Base-by-base conservation (phyloP, 2,113 vertebrate genomes). In the Oryzias melastigma region DNA sequence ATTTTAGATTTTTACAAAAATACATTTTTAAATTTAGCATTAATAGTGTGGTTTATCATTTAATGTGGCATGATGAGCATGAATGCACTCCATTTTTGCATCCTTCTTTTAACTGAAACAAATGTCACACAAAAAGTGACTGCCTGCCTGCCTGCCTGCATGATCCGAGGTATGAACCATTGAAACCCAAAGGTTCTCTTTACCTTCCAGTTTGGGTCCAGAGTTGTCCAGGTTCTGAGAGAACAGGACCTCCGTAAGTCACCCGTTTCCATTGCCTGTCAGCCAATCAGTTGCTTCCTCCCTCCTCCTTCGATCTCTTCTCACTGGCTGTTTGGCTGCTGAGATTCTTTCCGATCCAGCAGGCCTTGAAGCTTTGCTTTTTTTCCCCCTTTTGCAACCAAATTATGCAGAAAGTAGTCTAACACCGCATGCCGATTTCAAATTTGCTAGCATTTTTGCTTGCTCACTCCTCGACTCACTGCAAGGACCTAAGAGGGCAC, bases 141-240 rank as follows among this genome's bases (percentile, higher is more conserved):
- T 75, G 76, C 81, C 22, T 22, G 22, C 22, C 51, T 75, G 76
- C 81, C 22, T 22, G 22, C 22, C 82, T 88, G 85, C 87, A 86
- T 88, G 86, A 84, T 62, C 25, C 78, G 70, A 84, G 56, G 81
- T 78, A 81, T 85, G 74, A 89, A 72, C 79, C 82, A 85, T 80
- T 88, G 90, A 93, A 92, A 93, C 89, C 87, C 86, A 85, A 84
- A 85, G 89, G 91, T 89, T 94, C 89, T 98, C 81, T 98, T 96
- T 95, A 92, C 94, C 91, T 98, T 98, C 89, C 96, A 98, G 97
- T 91, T 86, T 94, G 75, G 93, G 95, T 91, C 93, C 93, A 93
- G 95, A 97, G 92, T 94, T 97, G 92, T 97, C 95, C 92, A 93
- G 93, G 88, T 94, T 98, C 91, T 98, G 95, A 98, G 88, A 91